Evolutionary conservation across 2,113 vertebrate species (phyloP).

Genomic region (Colius striatus): DNA sequence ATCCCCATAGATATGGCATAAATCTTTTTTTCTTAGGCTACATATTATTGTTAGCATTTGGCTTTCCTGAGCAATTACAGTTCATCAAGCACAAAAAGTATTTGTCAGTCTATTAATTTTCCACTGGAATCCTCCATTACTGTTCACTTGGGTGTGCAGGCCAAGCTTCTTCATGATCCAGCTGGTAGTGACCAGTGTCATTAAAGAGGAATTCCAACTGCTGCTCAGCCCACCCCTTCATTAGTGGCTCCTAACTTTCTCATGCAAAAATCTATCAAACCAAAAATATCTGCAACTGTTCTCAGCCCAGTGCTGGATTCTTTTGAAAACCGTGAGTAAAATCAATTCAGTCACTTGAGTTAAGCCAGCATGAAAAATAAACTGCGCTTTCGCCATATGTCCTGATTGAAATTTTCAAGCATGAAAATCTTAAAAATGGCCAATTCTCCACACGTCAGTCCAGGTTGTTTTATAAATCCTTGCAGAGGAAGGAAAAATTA

Average conservation of each 20-base stretch:
- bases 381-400: neutral
- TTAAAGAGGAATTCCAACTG: conserved; percentile 15
- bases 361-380: conserved; percentile 58
- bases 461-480: conserved; percentile 54
- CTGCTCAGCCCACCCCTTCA: neutral
- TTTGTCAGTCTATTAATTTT: conserved; percentile 66
- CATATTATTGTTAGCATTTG: conserved; percentile 38
- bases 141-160: conserved; percentile 34
- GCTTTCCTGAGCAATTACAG: conserved; percentile 62
- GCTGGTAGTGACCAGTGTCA: neutral
- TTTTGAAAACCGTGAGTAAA: conserved; percentile 46
- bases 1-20: conserved; percentile 20
- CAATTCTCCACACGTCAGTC: conserved; percentile 51
- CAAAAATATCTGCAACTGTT: neutral
- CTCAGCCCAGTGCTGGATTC: conserved; percentile 25
- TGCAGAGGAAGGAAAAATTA: conserved; percentile 31
- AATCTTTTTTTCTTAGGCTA: conserved; percentile 35
- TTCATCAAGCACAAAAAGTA: conserved; percentile 54
- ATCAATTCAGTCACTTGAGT: conserved; percentile 44
- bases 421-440: conserved; percentile 54
- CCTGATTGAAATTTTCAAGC: conserved; percentile 58
- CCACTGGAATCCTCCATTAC: conserved; percentile 51
- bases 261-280: conserved; percentile 27
- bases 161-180: conserved; percentile 33
- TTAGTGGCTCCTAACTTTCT: conserved; percentile 9